Evolutionary conservation across 2,888 invertebrate genomes (phyloP), one percentile per base, ranked within the genome.

Genomic region (Bombylius discolor): DNA sequence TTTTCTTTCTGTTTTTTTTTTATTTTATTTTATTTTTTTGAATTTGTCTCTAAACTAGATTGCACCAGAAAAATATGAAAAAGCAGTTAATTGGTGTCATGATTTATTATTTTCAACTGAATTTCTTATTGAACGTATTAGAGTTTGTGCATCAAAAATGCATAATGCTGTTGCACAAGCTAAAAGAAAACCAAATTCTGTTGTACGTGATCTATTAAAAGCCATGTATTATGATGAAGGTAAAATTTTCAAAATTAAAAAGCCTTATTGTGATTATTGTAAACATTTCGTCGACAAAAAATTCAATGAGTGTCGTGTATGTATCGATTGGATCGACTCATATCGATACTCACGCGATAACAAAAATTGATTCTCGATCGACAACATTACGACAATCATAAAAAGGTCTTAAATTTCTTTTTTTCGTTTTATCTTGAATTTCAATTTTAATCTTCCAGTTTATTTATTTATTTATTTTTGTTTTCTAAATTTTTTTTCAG

Each of bases 91-190:
- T 53, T 91, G 89, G 82, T 70, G 92, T 53, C 79, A 81, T 61
- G 87, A 92, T 64, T 76, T 94, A 36, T 67, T 94, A 39, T 87
- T 82, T 65, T 72, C 81, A 8, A 82, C 86, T 0, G 79, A 83
- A 61, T 81, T 92, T 62, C 84, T 82, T 0, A 78, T 80, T 13
- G 89, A 90, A 52, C 76, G 92, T 60, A 70, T 92, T 49, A 80
- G 84, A 64, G 84, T 90, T 34, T 83, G 89, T 61, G 86, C 88
- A 0, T 83, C 84, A 59, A 88, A 92, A 70, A 80, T 93, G 75
- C 79, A 85, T 51, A 91, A 89, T 63, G 87, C 89, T 60, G 86
- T 90, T 1, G 79, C 89, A 2, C 83, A 86, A 70, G 79, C 82
- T 54, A 87, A 87, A 68, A 76, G 87, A 45, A 80, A 82, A 58